Evolutionary conservation across 2,113 vertebrate species (phyloP), one percentile per base, ranked within the genome.

Genomic region (Malurus cyaneus): DNA sequence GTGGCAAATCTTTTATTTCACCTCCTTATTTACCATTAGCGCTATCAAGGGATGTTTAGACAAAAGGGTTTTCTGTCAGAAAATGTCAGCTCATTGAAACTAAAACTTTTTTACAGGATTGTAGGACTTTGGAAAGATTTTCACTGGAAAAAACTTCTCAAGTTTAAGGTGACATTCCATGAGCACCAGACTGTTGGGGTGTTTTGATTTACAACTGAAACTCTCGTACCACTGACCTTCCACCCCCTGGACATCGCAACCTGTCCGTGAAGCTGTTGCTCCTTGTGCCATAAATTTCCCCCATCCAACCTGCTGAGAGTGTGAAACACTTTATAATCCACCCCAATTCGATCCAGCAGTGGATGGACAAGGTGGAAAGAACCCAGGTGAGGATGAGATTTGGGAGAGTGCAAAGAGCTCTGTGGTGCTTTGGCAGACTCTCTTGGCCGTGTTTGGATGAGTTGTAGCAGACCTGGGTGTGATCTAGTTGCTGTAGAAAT

Each of bases 1-100:
- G 81, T 5, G 20, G 78, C 84, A 88, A 94, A 92, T 91, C 84
- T 87, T 97, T 94, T 86, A 62, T 97, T 97, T 97, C 77, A 66
- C 24, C 9, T 39, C 26, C 16, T 2, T 18, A 7, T 34, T 39
- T 21, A 8, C 44, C 36, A 34, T 70, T 62, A 34, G 6, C 3
- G 1, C n/a, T 44, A 12, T 25, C 25, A 57, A 77, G 39, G 26
- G 66, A 25, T 29, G 9, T 77, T 93, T 50, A 85, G 23, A 82
- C 79, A 92, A 92, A 76, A 50, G 5, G 1, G 0, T 44, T 81
- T 93, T 80, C 31, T 17, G 54, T 77, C 32, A 76, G 56, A 64
- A 93, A 76, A 67, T 20, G 7, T 41, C 85, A 47, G 11, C 50
- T 88, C 32, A 9, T 21, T 66, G 59, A 83, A 54, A 92, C 8